Base-by-base conservation (phyloP, 2,797 vertebrate genomes). In the Tiaroga cobitis region DNA sequence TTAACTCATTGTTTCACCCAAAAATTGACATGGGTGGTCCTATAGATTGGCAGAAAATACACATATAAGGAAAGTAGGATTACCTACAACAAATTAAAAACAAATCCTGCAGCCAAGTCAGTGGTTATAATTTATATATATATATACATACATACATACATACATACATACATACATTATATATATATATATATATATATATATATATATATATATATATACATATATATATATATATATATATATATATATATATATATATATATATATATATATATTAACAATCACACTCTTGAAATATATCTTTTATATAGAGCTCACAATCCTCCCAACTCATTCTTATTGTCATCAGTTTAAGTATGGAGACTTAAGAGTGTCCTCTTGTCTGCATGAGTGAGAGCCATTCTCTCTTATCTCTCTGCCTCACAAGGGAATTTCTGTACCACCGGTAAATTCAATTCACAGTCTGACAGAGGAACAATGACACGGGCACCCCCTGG, bases 351-450 rank as follows among this genome's bases (percentile, higher is more conserved):
- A 61, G 83, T 54, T 43, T 78, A 46, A 43, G n/a, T 39, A 73
- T 73, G 26, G n/a, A 73, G 61, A 81, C 32, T 72, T 73, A 67
- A 3, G 39, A 56, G 34, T 81, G 82, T 63, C 72, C 41, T 65
- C 80, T 67, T 69, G 74, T 65, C 61, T 67, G 63, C 34, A 69
- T 54, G 34, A 87, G 9, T 54, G 34, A 87, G 19, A 70, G 56
- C 80, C 41, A 85, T 73, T 87, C 37, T 72, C 18, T 82, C 56
- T 82, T 79, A 87, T 85, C 80, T 84, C 39, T 65, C 24, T 54
- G 79, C 81, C 79, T 87, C 83, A 79, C 79, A 72, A 41, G 83
- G 74, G 80, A 79, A 72, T 76, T 46, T 81, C 79, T 79, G 73
- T 77, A 79, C 34, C 39, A 51, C 83, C 9, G 59, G 73, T 87